Base-by-base conservation (phyloP, 64 coral and sea anemone genomes). In the Platygyra sinensis region DNA sequence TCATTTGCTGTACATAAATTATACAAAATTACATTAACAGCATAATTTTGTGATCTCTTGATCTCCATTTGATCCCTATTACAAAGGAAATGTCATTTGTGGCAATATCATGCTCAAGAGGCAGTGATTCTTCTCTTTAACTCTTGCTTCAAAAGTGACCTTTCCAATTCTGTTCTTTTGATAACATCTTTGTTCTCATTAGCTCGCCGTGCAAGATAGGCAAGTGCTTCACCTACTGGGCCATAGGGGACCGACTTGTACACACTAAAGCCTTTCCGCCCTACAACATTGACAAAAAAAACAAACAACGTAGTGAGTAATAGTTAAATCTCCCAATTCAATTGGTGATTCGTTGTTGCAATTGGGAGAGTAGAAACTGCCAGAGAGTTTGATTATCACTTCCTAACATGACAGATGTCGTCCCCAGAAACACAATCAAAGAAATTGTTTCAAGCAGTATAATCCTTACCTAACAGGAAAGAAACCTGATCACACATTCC, bases 401-500 rank as follows among this genome's bases (percentile, higher is more conserved):
- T 5, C 7, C 42, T 62, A 22, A 22, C 14, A 62, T 62, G 60
- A 10, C 60, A 62, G 60, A 19, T 19, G 42, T 46, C 5, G 7
- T 36, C 42, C 42, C 42, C 42, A 46, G 42, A 5, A 46, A 46
- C 42, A 46, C 42, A 62, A 36, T 62, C 14, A 8, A 62, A 18
- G 60, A 62, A 8, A 5, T 79, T 12, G 76, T 50, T 20, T 60
- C 60, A 52, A 80, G 49, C n/a, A 54, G 32, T 32, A 32, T 72
- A 18, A 30, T 16, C 69, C 32, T 60, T 89, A 98, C 96, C 96
- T 72, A 98, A 77, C 10, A 72, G 12, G 82, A 86, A 98, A 6
- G 93, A 95, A 38, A 95, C 84, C 78, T 98, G 96, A 60, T 98
- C 96, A 91, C 93, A 93, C 96, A 98, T 98, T 73, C 96, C 96